Evolutionary conservation across 2,797 vertebrate species (phyloP).

Genomic region (Poeciliopsis paucimaculata): DNA sequence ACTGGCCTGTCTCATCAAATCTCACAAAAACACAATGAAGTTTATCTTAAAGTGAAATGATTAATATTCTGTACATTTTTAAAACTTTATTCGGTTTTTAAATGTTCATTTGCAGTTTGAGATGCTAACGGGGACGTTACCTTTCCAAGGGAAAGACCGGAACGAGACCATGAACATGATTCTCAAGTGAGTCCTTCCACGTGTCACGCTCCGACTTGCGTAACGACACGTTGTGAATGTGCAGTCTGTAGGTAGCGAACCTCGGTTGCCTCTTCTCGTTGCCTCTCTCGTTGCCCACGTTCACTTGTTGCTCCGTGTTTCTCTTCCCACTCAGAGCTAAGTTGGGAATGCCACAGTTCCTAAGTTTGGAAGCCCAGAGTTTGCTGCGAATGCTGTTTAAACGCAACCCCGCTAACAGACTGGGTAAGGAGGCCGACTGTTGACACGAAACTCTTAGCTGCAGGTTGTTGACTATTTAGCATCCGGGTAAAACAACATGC

Average conservation of each 20-base stretch:
- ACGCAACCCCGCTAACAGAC: constrained; percentile 94
- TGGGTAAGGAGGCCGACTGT: constrained; percentile 81
- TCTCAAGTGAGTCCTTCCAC: constrained; percentile 89
- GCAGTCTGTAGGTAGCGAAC: background rate
- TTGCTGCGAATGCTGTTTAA: constrained; percentile 98
- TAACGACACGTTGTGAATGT: background rate
- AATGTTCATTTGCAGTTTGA: constrained; percentile 86
- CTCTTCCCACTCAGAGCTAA: constrained; percentile 84
- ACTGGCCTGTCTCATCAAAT: background rate
- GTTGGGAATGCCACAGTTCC: constrained; percentile 98
- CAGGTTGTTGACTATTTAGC: constrained; percentile 56
- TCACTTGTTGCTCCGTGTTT: constrained; percentile 17
- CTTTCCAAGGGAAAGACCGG: constrained; percentile 98
- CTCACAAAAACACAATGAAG: background rate
- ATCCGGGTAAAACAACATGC: constrained; percentile 25
- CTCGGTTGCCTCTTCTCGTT: background rate
- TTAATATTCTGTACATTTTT: too few relatives aligned
- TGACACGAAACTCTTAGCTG: constrained; percentile 18
- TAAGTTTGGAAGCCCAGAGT: constrained; percentile 96
- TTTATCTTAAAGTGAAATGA: background rate
- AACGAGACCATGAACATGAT: constrained; percentile 99
- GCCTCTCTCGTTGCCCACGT: background rate
- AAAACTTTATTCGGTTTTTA: background rate
- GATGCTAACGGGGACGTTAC: constrained; percentile 97
- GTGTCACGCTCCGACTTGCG: background rate